Evolutionary conservation across 2,113 vertebrate species (phyloP).

Genomic region (Polypterus bichir): DNA sequence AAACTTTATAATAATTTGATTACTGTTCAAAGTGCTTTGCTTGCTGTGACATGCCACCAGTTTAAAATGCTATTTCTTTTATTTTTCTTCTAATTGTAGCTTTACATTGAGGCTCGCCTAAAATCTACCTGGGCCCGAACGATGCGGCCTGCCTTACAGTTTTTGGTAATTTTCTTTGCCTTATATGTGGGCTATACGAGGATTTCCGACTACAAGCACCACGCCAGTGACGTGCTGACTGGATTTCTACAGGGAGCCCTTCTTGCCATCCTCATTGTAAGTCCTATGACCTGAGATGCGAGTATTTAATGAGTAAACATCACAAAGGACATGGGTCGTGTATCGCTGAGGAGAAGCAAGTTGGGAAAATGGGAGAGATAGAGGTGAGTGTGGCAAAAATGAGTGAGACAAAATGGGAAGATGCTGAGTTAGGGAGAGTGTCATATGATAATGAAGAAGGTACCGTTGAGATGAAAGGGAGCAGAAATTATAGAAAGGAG

Average conservation of each 20-base stretch:
- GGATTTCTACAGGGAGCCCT: constrained; percentile 85
- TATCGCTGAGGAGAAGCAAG: no score
- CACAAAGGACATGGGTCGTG: no score
- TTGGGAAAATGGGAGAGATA: no score
- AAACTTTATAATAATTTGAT: no score
- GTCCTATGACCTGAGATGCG: constrained; percentile 18
- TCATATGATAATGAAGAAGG: no score
- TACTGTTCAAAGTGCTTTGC: neutral
- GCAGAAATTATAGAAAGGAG: no score
- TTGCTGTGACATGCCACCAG: neutral
- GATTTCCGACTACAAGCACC: constrained; percentile 88
- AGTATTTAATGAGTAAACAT: no score
- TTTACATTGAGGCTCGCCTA: constrained; percentile 80
- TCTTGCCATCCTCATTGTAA: constrained; percentile 71
- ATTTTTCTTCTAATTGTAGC: constrained; percentile 37
- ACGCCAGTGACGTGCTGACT: constrained; percentile 85
- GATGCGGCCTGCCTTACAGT: constrained; percentile 82
- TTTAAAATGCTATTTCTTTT: neutral
- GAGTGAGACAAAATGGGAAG: no score
- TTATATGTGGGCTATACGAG: constrained; percentile 88
- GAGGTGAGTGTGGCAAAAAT: no score
- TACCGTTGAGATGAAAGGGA: no score
- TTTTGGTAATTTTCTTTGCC: constrained; percentile 81
- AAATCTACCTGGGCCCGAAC: constrained; percentile 73
- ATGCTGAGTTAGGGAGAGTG: no score